Evolutionary conservation across 2,888 invertebrate genomes (phyloP), one percentile per base, ranked within the genome.

Genomic region (Aspidiotus rigidus): DNA sequence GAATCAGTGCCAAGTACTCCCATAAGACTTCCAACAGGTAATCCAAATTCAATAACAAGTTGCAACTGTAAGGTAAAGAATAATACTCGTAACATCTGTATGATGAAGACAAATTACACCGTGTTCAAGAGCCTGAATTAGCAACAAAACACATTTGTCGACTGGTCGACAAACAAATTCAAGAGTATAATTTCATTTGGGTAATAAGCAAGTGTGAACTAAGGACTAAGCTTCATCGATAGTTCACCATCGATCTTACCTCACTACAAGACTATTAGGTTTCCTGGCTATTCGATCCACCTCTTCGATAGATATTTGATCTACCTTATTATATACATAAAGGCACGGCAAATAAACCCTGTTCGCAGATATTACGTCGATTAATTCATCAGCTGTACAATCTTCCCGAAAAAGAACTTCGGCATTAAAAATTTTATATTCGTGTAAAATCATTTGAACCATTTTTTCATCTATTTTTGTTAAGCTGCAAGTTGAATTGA

Each of bases 291-390:
- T 86, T 76, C 93, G 83, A 80, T 97, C 93, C 8, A 98, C 94
- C 81, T 98, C 97, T 80, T 99, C 98, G 74, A 99, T 94, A 64
- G 97, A 93, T 76, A 99, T 93, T 82, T 99, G 97, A 85, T 99
- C 99, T 75, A 99, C 95, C 84, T 99, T 99, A 81, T 99, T 99
- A 81, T 98, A 99, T 69, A 98, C 95, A 81, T 98, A 99, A 69
- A 99, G 80, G 79, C 99, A 99, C 67, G 97, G 95, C 77, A 99
- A 83, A 80, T 98, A 97, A 42, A 93, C 91, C 73, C 97, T 85
- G 81, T 95, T 97, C 10, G 91, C 96, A 64, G 92, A 88, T 74
- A 99, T 94, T 66, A 99, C 96, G 81, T 99, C 99, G 74, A 99
- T 98, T 76, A 99, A 84, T 77, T 99, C 98, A 79, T 99, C 99